phyloP scores from a whole-genome alignment of 2,797 vertebrate genomes.

The Acanthurus lineatus region DNA sequence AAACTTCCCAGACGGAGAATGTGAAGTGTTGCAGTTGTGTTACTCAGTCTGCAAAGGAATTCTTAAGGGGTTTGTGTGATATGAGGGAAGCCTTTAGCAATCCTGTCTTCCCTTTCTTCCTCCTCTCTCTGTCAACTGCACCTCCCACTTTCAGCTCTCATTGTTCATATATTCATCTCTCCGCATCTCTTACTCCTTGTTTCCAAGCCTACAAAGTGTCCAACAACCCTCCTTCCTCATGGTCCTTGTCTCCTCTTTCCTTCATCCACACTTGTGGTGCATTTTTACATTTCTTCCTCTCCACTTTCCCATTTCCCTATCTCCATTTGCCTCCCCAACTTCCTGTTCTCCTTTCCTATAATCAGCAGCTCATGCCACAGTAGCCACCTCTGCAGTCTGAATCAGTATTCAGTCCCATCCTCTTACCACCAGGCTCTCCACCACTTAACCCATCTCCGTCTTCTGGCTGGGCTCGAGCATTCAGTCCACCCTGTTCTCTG shows the following conservation, averaged over 20 bases:
- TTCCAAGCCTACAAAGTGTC: conserved; percentile 22
- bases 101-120: conserved; percentile 34
- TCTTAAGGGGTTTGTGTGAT: conserved; percentile 49
- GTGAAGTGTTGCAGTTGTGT: conserved; percentile 48
- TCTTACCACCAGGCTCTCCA: conserved; percentile 41
- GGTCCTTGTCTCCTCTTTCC: conserved; percentile 1
- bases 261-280: neutral
- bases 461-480: conserved; percentile 29
- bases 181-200: conserved; percentile 13
- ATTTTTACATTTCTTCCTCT: conserved; percentile 2
- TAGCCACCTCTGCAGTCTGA: conserved; percentile 55
- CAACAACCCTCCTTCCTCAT: neutral
- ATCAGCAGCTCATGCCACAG: conserved; percentile 55
- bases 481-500: conserved; percentile 27
- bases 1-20: conserved; percentile 35
- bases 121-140: conserved; percentile 17
- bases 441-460: conserved; percentile 52
- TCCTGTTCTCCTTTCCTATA: conserved; percentile 9
- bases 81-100: conserved; percentile 59
- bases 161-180: conserved; percentile 19
- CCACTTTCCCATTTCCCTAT: neutral
- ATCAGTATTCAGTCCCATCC: conserved; percentile 68
- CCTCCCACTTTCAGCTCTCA: conserved; percentile 30
- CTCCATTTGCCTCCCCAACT: neutral
- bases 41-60: conserved; percentile 38